phyloP scores from a whole-genome alignment of 2,888 invertebrate genomes.

The Scaptomyza reducta region DNA sequence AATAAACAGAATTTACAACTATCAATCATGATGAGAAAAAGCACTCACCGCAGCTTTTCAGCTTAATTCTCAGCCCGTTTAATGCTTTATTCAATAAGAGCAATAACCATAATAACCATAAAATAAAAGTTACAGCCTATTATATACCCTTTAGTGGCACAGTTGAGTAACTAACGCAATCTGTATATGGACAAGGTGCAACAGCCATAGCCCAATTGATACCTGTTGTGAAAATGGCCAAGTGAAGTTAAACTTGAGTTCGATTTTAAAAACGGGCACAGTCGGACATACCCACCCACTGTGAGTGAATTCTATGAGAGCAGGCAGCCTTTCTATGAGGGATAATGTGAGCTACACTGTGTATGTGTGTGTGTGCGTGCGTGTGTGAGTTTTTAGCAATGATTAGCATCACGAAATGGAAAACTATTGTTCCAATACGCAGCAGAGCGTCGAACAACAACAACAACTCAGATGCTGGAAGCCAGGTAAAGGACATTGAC shows the following conservation, averaged over 20 bases:
- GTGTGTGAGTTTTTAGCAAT: slow-evolving; percentile 62
- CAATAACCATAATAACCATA: no score
- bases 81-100: not conserved
- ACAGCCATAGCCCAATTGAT: slow-evolving; percentile 32
- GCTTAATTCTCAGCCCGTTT: not conserved
- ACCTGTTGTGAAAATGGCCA: slow-evolving; percentile 63
- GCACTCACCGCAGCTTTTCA: no score
- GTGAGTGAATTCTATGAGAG: slow-evolving; percentile 29
- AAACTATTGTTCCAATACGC: slow-evolving; percentile 79
- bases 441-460: slow-evolving; percentile 40
- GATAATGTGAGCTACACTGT: slow-evolving; percentile 45
- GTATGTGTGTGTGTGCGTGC: slow-evolving; percentile 14
- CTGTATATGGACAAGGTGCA: slow-evolving; percentile 45
- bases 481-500: slow-evolving; percentile 69
- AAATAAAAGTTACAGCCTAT: not conserved
- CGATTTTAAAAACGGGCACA: slow-evolving; percentile 46
- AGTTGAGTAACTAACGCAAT: not conserved
- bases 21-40: no score
- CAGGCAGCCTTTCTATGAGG: slow-evolving; percentile 28
- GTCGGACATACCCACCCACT: slow-evolving; percentile 73
- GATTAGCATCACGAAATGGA: slow-evolving; percentile 75
- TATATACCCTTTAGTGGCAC: slow-evolving; percentile 2
- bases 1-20: no score
- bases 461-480: slow-evolving; percentile 2
- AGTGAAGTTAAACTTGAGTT: slow-evolving; percentile 17